These are phyloP conservation scores for Petroica traversi DNA, from an alignment of 2,113 vertebrate species.

Conservation along the genomic window DNA sequence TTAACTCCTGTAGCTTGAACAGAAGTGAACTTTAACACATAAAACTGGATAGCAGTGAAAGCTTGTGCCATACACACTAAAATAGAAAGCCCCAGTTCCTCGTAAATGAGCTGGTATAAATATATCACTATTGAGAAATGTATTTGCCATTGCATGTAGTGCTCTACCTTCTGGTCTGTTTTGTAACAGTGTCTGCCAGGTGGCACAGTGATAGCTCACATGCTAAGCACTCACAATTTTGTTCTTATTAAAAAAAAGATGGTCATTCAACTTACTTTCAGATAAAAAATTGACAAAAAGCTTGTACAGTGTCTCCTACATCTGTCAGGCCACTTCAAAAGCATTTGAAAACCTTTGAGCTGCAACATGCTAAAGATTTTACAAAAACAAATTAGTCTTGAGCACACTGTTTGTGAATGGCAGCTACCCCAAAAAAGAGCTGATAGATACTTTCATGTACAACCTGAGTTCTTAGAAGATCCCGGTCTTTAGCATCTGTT, in stretches of 20 bases:
- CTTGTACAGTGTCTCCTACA: not conserved
- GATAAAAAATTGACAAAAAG: not conserved
- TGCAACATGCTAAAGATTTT: not conserved
- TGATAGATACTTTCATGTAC: not conserved
- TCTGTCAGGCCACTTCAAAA: not conserved
- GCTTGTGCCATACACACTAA: not conserved
- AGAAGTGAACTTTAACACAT: not conserved
- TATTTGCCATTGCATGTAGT: not conserved
- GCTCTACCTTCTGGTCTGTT: not conserved
- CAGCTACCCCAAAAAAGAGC: not conserved
- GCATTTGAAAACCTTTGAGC: not conserved
- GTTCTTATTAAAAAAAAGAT: not conserved
- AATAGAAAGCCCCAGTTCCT: not conserved
- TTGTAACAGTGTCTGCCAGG: not conserved
- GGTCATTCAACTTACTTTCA: not conserved
- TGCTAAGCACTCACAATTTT: not conserved
- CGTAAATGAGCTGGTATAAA: not conserved
- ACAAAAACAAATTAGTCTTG: not conserved
- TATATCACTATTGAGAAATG: not conserved
- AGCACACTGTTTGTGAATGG: not conserved
- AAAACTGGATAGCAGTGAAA: not conserved
- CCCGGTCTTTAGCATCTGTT: not conserved
- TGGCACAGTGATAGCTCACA: not conserved
- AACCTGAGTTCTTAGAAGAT: not conserved
- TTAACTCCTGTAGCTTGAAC: not conserved